Conservation (phyloP, 92 coral and sea anemone species). For the Phenganax marumi region DNA sequence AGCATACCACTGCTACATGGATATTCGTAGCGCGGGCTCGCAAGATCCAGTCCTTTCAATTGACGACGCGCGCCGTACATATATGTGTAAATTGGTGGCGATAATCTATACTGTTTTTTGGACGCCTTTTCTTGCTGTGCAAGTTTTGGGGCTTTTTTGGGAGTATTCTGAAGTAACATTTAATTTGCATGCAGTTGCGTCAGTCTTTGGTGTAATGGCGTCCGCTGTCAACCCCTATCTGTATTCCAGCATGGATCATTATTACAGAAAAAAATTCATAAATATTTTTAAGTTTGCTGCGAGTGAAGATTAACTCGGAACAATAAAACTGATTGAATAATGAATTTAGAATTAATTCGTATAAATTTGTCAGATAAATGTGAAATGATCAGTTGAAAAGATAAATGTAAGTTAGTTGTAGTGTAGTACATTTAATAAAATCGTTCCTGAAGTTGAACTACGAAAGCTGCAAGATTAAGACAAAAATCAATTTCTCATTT, state of each 20-base stretch:
- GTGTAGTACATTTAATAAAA: no score
- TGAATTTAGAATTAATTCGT: no score
- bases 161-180: conserved; percentile 76
- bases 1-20: conserved; percentile 58
- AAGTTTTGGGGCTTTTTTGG: conserved; percentile 77
- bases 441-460: no score
- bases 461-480: background rate
- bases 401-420: no score
- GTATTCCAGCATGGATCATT: conserved; percentile 76
- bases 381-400: no score
- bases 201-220: conserved; percentile 82
- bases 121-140: conserved; percentile 86
- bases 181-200: conserved; percentile 82
- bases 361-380: no score
- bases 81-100: conserved; percentile 75
- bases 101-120: conserved; percentile 78
- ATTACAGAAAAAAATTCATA: conserved; percentile 56
- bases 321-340: no score
- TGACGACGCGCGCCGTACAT: conserved; percentile 76
- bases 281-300: background rate
- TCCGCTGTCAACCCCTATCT: conserved; percentile 78
- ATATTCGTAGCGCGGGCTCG: conserved; percentile 50
- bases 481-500: background rate
- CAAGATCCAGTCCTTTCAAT: conserved; percentile 60
- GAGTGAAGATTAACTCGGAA: background rate